Conservation (phyloP, 1,140 invertebrate genomes). For the Trichomalopsis sarcophagae region DNA sequence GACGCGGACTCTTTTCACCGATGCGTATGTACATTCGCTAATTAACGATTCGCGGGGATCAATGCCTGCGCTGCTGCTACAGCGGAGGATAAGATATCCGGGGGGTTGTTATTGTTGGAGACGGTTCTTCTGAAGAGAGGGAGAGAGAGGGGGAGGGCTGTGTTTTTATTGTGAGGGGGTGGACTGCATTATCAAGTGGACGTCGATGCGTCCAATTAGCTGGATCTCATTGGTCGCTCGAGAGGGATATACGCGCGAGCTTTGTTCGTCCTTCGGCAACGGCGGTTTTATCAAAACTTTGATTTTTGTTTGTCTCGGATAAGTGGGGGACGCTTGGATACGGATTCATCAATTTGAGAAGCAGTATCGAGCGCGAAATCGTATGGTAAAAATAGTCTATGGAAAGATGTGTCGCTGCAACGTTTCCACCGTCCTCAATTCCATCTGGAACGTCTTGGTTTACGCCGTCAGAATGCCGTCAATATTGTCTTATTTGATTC, state of each 20-base stretch:
- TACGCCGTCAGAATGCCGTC: neutral
- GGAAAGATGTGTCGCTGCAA: too few relatives aligned
- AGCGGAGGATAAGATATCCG: conserved; percentile 27
- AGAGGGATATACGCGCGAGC: neutral
- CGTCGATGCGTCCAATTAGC: conserved; percentile 20
- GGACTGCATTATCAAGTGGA: neutral
- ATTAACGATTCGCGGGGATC: conserved; percentile 65
- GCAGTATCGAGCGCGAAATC: too few relatives aligned
- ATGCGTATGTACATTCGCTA: conserved; percentile 63
- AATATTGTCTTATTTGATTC: conserved; percentile 2
- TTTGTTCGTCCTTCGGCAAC: neutral
- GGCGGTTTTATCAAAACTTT: neutral
- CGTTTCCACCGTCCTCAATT: neutral
- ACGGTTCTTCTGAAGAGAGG: neutral
- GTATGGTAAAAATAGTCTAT: too few relatives aligned
- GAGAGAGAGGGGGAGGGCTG: neutral
- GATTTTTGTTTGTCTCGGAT: neutral
- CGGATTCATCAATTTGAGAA: too few relatives aligned
- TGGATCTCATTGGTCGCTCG: neutral
- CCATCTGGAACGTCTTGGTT: neutral
- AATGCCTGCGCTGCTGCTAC: conserved; percentile 48
- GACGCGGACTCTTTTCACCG: conserved; percentile 60
- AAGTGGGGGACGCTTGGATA: too few relatives aligned
- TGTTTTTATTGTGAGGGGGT: conserved; percentile 20
- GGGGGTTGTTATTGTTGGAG: neutral